phyloP scores from a whole-genome alignment of 2,113 vertebrate species.

The Uropsilus gracilis region DNA sequence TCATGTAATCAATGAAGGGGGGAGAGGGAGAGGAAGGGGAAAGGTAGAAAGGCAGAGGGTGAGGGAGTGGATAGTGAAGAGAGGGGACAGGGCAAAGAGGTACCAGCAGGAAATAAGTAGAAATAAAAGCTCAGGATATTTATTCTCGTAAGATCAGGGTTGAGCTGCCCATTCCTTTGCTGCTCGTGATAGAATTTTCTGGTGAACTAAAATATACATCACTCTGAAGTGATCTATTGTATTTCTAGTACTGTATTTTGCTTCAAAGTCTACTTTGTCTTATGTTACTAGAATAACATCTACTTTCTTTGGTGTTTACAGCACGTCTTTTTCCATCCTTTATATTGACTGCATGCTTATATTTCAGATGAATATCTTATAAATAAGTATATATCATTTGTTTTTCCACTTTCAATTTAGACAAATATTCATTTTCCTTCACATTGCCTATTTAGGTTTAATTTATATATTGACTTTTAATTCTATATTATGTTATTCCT shows the following conservation, averaged over 20 bases:
- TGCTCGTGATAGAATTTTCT: neutral
- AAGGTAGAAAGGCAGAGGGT: too few species aligned
- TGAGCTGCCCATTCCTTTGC: neutral
- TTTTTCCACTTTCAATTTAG: neutral
- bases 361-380: neutral
- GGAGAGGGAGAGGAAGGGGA: too few species aligned
- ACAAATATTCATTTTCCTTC: neutral
- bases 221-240: neutral
- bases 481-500: neutral
- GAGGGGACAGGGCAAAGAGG: too few species aligned
- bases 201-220: neutral
- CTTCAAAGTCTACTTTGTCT: neutral
- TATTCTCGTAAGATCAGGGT: neutral
- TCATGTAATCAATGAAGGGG: too few species aligned
- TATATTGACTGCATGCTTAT: neutral
- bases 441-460: neutral
- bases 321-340: neutral
- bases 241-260: neutral
- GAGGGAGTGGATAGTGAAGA: too few species aligned
- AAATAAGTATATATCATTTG: neutral
- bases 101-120: neutral
- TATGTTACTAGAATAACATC: neutral
- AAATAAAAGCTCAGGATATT: neutral
- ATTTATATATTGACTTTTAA: neutral
- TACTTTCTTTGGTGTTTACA: neutral